phyloP scores from a whole-genome alignment of 2,113 vertebrate genomes.

The Halcyon senegalensis region DNA sequence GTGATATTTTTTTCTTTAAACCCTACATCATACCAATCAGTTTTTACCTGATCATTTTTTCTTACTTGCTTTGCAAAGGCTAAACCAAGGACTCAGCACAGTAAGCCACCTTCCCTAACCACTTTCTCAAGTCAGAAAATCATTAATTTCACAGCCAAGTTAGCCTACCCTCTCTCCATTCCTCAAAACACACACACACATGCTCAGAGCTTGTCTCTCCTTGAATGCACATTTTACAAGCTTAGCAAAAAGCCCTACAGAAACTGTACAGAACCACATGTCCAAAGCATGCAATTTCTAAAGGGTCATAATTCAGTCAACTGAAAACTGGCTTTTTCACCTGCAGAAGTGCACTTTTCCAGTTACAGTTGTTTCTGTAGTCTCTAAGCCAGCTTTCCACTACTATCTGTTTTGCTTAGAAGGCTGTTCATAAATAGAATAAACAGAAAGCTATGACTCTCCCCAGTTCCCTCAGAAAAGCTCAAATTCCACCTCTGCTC shows the following conservation, averaged over 20 bases:
- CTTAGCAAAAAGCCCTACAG: slow-evolving; percentile 7
- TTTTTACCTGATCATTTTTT: background rate
- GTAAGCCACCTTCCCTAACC: background rate
- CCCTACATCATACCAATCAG: background rate
- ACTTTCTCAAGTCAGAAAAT: background rate
- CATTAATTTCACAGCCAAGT: background rate
- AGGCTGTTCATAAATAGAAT: background rate
- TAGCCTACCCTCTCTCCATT: background rate
- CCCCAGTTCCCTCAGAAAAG: background rate
- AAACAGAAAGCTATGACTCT: background rate
- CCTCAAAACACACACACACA: background rate
- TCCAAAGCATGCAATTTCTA: slow-evolving; percentile 8
- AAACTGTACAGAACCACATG: background rate
- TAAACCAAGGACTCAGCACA: background rate
- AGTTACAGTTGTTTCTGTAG: background rate
- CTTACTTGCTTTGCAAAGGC: background rate
- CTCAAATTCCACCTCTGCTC: background rate
- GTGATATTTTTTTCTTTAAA: background rate
- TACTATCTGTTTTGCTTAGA: background rate
- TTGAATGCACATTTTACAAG: background rate
- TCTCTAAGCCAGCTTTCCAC: background rate
- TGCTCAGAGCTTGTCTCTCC: background rate
- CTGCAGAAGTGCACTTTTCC: background rate
- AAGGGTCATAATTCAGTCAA: slow-evolving; percentile 40
- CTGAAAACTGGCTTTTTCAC: slow-evolving; percentile 42